Base-by-base conservation (phyloP, 2,797 vertebrate species). In the Carapus acus region DNA sequence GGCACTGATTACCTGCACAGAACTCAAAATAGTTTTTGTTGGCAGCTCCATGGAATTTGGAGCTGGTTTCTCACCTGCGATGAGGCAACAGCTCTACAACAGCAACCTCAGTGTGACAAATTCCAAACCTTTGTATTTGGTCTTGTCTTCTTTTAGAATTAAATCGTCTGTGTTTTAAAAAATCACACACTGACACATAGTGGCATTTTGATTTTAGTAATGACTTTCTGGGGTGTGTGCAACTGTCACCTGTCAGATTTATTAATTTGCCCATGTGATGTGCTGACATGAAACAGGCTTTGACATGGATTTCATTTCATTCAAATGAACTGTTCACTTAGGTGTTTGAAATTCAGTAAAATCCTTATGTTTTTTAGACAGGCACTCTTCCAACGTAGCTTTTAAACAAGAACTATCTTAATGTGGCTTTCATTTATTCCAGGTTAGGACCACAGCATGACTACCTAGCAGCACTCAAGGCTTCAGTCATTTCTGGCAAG, bases 331-430 rank as follows among this genome's bases (percentile, higher is more conserved):
- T 13, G 23, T 53, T 27, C 4, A 75, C 62, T 60, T 53, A 49
- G 49, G 50, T 64, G 41, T 67, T 65, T 58, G 66, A 51, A 67
- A 71, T 74, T 62, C 43, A 50, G 66, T 64, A 12, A 57, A 75
- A 58, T 62, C 64, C 56, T 70, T 33, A 82, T 66, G 74, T 71
- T 71, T 58, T 53, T 39, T 50, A 23, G 41, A 19, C 52, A 43
- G 54, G 46, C 50, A 49, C 47, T 27, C 48, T 46, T 42, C 62
- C 49, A 51, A 31, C 21, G 51, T 39, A 23, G 49, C 39, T 61
- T 38, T 48, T 67, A 43, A 13, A 29, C 17, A 8, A 58, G 36
- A 49, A 56, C 29, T 20, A 36, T 7, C 70, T 67, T 65, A 60
- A 45, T n/a, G 9, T 27, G 24, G 4, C 24, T 46, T 47, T 47